Base-by-base conservation (phyloP, 2,888 invertebrate genomes). In the Coelinius sp. region DNA sequence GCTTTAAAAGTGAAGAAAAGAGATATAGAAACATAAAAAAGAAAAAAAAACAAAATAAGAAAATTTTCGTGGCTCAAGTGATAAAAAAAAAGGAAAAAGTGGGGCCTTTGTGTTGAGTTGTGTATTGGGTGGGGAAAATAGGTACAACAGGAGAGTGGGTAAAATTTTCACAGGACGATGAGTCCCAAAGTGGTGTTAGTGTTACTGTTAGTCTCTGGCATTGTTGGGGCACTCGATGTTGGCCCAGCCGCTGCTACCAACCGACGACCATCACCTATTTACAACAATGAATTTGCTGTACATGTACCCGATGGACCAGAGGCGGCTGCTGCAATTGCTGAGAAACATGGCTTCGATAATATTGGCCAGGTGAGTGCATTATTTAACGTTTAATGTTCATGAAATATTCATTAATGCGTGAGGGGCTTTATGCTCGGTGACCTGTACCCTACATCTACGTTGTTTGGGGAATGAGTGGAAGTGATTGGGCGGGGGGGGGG, bases 221-320 rank as follows among this genome's bases (percentile, higher is more conserved):
- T 46, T 73, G 77, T 73, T 65, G 74, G 75, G 59, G 82, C 52
- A n/a, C 49, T 70, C 25, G 14, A 64, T 68, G 56, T 67, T 69
- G 25, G 27, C 31, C 27, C 46, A 64, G 14, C 68, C 59, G n/a
- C 52, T 49, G 56, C 68, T 62, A 46, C 76, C 74, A 44, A 73
- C 79, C 70, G n/a, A 44, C 71, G 71, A 63, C 71, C 12, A 20
- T 35, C 41, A 31, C 88, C 89, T 49, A 90, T 94, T 83, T 95
- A 93, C 88, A 92, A 92, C 88, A 95, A 95, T 88, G 92, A 95
- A 86, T 95, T 95, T 85, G 97, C 97, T 63, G 94, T 97, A 62
- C 93, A 95, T 86, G 92, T 98, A 85, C 94, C 94, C 22, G 93
- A 91, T 52, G 93, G 93, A 17, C 88, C 90, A 66, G 90, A 90